Percentiles rank a stretch among this genome's conserved stretches.
Evolutionary conservation across 2,797 vertebrate species (phyloP).

Genomic region (Acipenser ruthenus): DNA sequence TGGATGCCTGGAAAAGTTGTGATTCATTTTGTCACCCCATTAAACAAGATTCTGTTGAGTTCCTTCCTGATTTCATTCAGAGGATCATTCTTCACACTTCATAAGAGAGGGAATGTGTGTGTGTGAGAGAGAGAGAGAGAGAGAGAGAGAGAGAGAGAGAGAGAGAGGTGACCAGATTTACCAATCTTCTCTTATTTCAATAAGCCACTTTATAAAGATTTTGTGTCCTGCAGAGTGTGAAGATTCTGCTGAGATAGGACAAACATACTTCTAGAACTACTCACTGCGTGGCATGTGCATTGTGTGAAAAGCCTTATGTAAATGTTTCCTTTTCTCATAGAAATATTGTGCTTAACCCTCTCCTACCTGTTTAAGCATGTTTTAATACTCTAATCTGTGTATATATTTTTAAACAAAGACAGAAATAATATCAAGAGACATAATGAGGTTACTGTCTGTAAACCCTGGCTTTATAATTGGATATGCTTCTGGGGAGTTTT

Average conservation of each 20-base stretch:
- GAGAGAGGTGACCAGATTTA: constrained; percentile 51
- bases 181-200: constrained; percentile 76
- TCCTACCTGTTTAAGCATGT: constrained; percentile 15
- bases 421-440: neutral
- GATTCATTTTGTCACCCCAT: constrained; percentile 94
- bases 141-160: constrained; percentile 32
- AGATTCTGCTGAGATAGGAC: constrained; percentile 74
- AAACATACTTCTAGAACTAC: constrained; percentile 71
- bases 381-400: too few species aligned
- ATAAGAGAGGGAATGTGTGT: constrained; percentile 57
- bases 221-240: constrained; percentile 70
- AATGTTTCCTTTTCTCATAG: constrained; percentile 71
- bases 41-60: constrained; percentile 82
- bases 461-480: neutral
- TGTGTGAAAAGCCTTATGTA: constrained; percentile 71
- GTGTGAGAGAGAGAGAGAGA: constrained; percentile 18
- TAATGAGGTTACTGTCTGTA: neutral
- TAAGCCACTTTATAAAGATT: constrained; percentile 80
- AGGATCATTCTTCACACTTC: constrained; percentile 82
- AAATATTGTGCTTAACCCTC: constrained; percentile 63
- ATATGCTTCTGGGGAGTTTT: neutral
- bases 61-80: constrained; percentile 79
- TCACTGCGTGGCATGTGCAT: constrained; percentile 72
- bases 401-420: too few species aligned
- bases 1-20: constrained; percentile 77